A percentile compares a stretch with the other conserved stretches of the same genome.
Conservation (phyloP, 1,140 invertebrate genomes). For the Drosophila jambulina region DNA sequence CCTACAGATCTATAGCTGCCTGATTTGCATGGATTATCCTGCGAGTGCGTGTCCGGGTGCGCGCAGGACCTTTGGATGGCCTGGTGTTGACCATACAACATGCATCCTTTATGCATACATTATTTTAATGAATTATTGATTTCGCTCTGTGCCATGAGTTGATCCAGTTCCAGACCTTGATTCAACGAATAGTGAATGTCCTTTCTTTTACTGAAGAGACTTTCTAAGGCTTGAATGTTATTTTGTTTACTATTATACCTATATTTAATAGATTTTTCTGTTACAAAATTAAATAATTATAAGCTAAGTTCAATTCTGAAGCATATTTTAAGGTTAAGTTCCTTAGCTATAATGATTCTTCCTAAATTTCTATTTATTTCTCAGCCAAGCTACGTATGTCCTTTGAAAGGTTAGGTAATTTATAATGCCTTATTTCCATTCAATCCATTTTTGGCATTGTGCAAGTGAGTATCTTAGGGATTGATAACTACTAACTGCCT, state of each 20-base stretch:
- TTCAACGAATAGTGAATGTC: background rate
- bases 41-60: conserved; percentile 4
- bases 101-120: conserved; percentile 78
- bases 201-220: background rate
- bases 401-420: conserved; percentile 24
- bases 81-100: conserved; percentile 62
- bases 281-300: background rate
- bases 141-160: conserved; percentile 55
- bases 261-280: background rate
- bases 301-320: background rate
- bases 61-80: conserved; percentile 3
- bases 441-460: conserved; percentile 44
- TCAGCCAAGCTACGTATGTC: background rate
- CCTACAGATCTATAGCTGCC: conserved; percentile 10
- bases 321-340: background rate
- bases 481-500: conserved; percentile 47
- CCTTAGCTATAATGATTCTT: too few relatives aligned
- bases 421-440: conserved; percentile 65
- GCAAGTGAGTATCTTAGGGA: conserved; percentile 36
- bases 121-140: conserved; percentile 83
- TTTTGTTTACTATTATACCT: background rate
- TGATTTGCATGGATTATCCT: conserved; percentile 68
- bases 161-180: background rate
- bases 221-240: rapidly evolving
- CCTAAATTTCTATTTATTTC: background rate